These are phyloP conservation scores for Spea hammondii DNA, from an alignment of 2,797 vertebrate species.

Conservation along the genomic window DNA sequence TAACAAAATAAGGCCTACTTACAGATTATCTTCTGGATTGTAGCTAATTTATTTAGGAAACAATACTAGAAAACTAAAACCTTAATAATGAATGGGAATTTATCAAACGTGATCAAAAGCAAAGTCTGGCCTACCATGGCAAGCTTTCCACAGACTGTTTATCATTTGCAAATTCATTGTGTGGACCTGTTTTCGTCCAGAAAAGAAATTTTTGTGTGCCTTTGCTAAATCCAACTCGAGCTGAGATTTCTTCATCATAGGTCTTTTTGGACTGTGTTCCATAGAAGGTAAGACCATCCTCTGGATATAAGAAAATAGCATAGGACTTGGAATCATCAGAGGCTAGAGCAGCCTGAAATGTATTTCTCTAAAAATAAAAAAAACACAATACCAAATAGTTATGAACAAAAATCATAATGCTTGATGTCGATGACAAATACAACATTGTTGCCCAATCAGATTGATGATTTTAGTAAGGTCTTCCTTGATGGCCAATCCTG, in stretches of 20 bases:
- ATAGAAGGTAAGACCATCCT: conserved; percentile 78
- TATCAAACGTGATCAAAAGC: too few relatives aligned
- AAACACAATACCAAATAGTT: conserved; percentile 34
- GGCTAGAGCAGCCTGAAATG: conserved; percentile 87
- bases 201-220: conserved; percentile 68
- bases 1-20: too few relatives aligned
- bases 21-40: too few relatives aligned
- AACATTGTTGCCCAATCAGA: too few relatives aligned
- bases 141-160: conserved; percentile 75
- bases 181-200: conserved; percentile 69
- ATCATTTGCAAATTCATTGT: conserved; percentile 75
- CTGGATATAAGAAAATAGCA: conserved; percentile 86
- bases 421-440: too few relatives aligned
- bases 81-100: too few relatives aligned
- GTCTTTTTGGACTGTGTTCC: conserved; percentile 65
- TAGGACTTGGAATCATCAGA: conserved; percentile 77
- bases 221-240: conserved; percentile 83
- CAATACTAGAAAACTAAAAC: too few relatives aligned
- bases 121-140: conserved; percentile 71
- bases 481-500: too few relatives aligned
- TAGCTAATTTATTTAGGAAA: too few relatives aligned
- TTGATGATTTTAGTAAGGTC: too few relatives aligned
- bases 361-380: conserved; percentile 78
- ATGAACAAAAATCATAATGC: not conserved
- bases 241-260: conserved; percentile 57